Conservation (phyloP, 2,113 vertebrate species). For the Daphoenositta chrysoptera region DNA sequence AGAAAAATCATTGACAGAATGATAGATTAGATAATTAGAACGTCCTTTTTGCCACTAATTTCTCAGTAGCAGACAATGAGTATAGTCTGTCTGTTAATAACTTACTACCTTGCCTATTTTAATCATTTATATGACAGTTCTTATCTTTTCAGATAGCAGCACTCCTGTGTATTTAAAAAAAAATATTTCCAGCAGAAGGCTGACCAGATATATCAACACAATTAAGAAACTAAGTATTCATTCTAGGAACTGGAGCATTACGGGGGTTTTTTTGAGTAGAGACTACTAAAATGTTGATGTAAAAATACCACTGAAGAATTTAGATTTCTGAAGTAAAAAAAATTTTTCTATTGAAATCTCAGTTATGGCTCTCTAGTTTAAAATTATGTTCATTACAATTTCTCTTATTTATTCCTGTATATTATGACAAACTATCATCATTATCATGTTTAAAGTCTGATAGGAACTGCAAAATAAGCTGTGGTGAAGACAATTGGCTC, state of each 20-base stretch:
- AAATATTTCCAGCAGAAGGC: not conserved
- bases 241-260: not conserved
- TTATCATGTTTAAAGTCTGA: not conserved
- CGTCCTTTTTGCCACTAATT: not conserved
- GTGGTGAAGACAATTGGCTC: not conserved
- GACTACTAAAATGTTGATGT: not conserved
- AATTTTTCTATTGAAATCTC: not conserved
- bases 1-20: not conserved
- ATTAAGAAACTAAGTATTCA: not conserved
- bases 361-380: not conserved
- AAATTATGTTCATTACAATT: not conserved
- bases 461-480: not conserved
- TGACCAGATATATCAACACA: not conserved
- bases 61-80: not conserved
- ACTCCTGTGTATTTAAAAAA: not conserved
- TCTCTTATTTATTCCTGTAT: not conserved
- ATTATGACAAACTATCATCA: not conserved
- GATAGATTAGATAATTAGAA: slow-evolving; percentile 41
- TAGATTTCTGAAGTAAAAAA: not conserved
- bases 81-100: not conserved
- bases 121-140: not conserved
- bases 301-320: not conserved
- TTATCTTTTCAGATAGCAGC: not conserved
- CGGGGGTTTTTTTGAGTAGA: not conserved
- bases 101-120: not conserved